Evolutionary conservation across 2,888 invertebrate genomes (phyloP).

Genomic region (Orchesellides sinensis): DNA sequence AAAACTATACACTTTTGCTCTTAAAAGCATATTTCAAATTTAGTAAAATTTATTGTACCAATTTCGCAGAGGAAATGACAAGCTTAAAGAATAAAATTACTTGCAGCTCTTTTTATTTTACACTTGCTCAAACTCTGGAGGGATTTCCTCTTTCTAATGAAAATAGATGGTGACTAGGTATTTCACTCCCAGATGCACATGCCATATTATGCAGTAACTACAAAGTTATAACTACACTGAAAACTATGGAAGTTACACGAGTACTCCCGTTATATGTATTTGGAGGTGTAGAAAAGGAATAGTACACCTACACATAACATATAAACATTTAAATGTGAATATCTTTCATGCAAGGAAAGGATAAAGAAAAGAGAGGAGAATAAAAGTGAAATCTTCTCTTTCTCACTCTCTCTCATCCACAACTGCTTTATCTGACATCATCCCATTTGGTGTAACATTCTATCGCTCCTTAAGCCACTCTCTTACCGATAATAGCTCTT

Average conservation of each 20-base stretch:
- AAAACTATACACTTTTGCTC: neutral
- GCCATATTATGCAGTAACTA: neutral
- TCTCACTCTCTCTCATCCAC: neutral
- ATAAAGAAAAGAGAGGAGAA: neutral
- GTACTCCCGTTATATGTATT: too few species aligned
- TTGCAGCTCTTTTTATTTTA: slow-evolving; percentile 22
- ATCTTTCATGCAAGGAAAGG: slow-evolving; percentile 9
- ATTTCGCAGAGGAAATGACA: slow-evolving; percentile 44
- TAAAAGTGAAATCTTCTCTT: slow-evolving; percentile 34
- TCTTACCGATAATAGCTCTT: neutral
- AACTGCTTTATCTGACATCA: neutral
- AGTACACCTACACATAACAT: neutral
- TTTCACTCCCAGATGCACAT: slow-evolving; percentile 48
- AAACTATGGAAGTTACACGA: too few species aligned
- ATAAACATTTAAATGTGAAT: neutral
- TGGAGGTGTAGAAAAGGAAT: too few species aligned
- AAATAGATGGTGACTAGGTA: slow-evolving; percentile 56
- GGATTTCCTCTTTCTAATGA: slow-evolving; percentile 53
- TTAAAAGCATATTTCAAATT: slow-evolving; percentile 37
- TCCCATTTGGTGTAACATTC: slow-evolving; percentile 21
- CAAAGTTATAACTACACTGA: too few species aligned
- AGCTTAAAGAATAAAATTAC: slow-evolving; percentile 49
- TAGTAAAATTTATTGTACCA: slow-evolving; percentile 47
- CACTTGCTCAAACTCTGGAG: slow-evolving; percentile 24
- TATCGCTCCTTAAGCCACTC: neutral